Evolutionary conservation across 2,888 invertebrate genomes (phyloP), one percentile per base, ranked within the genome.

Genomic region (Archips xylosteana): DNA sequence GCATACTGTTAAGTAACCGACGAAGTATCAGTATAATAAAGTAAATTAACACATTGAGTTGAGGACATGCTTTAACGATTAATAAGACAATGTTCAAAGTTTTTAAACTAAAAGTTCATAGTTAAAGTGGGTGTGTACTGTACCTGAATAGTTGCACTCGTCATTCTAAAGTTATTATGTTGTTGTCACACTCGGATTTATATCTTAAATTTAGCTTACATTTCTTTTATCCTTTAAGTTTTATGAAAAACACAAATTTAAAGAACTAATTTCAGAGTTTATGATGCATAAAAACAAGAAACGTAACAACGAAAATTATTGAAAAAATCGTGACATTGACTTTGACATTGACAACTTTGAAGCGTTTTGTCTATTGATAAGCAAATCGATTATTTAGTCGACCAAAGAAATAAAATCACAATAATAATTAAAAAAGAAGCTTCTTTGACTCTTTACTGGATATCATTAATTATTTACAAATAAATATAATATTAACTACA

Each of bases 91-190:
- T 23, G 15, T 2, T 23, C 23, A 57, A n/a, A 65, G 51, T 51
- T 47, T 23, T 49, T 4, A 34, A 10, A 15, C n/a, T n/a, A 47
- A 59, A 69, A 57, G 34, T 64, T 39, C 47, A 60, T 65, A n/a
- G 15, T 65, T 60, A 75, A 81, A 82, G 81, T 81, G 83, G 84
- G 85, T 79, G 85, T 83, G 65, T 82, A 94, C 94, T 83, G 65
- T 82, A 94, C 94, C 90, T 94, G 94, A 76, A 94, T 94, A 23
- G 93, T 94, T 63, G 94, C 92, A 78, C 91, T 94, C 71, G 93
- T 94, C 89, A 89, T 91, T 82, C 81, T 80, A 42, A 66, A 65
- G 49, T 59, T 63, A 15, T 59, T 63, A 15, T 49, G 42, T 36
- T 32, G 63, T 12, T 39, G 45, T 49, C n/a, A 34, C 47, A n/a